A percentile compares a stretch with the other conserved stretches of the same genome.
phyloP scores from a whole-genome alignment of 1,140 invertebrate genomes.

The Pteromalus puparum region DNA sequence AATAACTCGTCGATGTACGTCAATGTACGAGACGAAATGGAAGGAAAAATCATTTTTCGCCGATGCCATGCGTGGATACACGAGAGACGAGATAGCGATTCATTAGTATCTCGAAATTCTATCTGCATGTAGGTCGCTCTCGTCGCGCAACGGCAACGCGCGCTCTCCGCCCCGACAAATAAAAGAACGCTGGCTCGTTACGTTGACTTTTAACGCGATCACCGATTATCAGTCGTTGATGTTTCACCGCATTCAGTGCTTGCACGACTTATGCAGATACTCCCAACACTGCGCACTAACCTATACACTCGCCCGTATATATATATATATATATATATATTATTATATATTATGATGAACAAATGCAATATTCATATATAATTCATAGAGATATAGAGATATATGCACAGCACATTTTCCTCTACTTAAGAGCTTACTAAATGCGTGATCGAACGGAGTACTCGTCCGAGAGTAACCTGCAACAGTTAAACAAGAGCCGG shows the following conservation, averaged over 20 bases:
- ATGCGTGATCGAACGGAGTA: slow-evolving; percentile 76
- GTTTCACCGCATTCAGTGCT: no score
- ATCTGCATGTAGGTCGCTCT: slow-evolving; percentile 40
- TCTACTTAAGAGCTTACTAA: slow-evolving; percentile 73
- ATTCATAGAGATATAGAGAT: slow-evolving; percentile 57
- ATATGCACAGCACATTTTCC: slow-evolving; percentile 70
- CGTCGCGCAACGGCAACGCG: no score
- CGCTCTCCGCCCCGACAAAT: no score
- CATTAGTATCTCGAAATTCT: slow-evolving; percentile 48
- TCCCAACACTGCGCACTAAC: slow-evolving; percentile 42
- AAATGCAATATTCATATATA: no score
- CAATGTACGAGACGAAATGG: no score
- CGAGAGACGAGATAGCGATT: neutral
- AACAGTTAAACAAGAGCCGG: slow-evolving; percentile 73
- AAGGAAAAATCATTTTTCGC: neutral
- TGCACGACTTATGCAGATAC: slow-evolving; percentile 19
- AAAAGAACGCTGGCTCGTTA: no score
- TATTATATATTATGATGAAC: no score
- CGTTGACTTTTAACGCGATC: no score
- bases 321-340: no score
- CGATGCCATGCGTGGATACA: no score
- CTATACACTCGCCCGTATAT: neutral
- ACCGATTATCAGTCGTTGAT: no score
- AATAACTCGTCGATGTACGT: no score
- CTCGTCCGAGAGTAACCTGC: slow-evolving; percentile 75